A percentile compares a stretch with the other conserved stretches of the same genome.
phyloP scores from a whole-genome alignment of 2,797 vertebrate genomes.

The Danio jaintianensis region DNA sequence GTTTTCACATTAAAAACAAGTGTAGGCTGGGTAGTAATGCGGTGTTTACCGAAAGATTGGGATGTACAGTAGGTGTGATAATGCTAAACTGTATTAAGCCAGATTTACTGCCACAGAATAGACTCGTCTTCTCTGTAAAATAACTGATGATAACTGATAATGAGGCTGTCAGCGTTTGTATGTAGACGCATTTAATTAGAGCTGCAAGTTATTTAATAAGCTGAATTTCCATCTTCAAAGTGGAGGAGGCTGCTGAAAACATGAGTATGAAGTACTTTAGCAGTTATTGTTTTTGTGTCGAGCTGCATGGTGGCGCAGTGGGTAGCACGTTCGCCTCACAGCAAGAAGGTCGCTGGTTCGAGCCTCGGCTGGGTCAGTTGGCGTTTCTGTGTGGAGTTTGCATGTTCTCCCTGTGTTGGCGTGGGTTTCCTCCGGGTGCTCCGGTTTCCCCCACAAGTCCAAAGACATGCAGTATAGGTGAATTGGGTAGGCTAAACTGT shows the following conservation, averaged over 20 bases:
- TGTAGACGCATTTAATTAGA: constrained; percentile 35
- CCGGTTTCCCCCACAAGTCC: no score
- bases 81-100: constrained; percentile 4
- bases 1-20: constrained; percentile 22
- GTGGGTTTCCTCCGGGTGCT: no score
- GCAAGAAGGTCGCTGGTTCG: no score
- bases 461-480: no score
- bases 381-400: no score
- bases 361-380: no score
- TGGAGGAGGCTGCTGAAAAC: constrained; percentile 11
- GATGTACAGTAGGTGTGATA: neutral
- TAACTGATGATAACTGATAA: constrained; percentile 30
- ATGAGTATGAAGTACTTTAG: neutral
- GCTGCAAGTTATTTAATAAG: constrained; percentile 26
- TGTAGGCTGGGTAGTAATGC: neutral
- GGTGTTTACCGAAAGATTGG: constrained; percentile 31
- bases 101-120: constrained; percentile 2
- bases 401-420: no score
- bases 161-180: constrained; percentile 3
- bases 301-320: no score
- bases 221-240: constrained; percentile 21
- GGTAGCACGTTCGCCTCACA: no score
- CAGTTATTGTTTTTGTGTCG: neutral
- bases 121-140: neutral
- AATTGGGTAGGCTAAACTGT: no score